Conservation (phyloP, 2,797 vertebrate species). For the Mus caroli region DNA sequence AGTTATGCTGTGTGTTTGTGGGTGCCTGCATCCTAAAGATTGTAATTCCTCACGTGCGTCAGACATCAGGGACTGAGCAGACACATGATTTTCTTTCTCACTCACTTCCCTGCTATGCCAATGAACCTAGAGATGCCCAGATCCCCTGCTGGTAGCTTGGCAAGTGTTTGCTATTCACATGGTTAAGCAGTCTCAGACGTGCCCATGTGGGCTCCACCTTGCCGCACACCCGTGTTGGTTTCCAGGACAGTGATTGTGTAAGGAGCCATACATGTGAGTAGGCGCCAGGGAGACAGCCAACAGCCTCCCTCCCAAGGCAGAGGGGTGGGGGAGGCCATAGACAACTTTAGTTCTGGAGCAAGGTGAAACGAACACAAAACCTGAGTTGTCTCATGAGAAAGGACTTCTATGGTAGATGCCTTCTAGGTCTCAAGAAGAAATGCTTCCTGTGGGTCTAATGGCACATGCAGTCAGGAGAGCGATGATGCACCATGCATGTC, state of each 20-base stretch:
- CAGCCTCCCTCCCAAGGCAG: background rate
- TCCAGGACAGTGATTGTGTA: background rate
- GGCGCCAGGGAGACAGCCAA: background rate
- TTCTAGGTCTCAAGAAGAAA: background rate
- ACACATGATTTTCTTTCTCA: constrained; percentile 35
- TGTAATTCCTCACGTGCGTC: constrained; percentile 10
- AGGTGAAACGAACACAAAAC: background rate
- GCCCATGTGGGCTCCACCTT: background rate
- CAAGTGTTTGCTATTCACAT: constrained; percentile 82
- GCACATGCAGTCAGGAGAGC: accelerated
- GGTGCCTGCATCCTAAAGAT: constrained; percentile 52
- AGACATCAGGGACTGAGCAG: constrained; percentile 45
- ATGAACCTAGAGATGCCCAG: constrained; percentile 61
- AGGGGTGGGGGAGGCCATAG: background rate
- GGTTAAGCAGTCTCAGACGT: constrained; percentile 81
- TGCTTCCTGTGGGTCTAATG: accelerated
- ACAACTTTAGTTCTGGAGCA: background rate
- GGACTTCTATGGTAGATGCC: background rate
- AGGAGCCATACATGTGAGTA: background rate
- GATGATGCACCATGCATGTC: background rate
- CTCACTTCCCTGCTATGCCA: background rate
- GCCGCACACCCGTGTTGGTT: background rate
- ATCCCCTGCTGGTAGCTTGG: constrained; percentile 57
- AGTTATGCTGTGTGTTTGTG: background rate
- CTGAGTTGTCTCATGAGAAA: background rate